Evolutionary conservation across 2,113 vertebrate genomes (phyloP), one percentile per base, ranked within the genome.

Genomic region (Todiramphus chloris): DNA sequence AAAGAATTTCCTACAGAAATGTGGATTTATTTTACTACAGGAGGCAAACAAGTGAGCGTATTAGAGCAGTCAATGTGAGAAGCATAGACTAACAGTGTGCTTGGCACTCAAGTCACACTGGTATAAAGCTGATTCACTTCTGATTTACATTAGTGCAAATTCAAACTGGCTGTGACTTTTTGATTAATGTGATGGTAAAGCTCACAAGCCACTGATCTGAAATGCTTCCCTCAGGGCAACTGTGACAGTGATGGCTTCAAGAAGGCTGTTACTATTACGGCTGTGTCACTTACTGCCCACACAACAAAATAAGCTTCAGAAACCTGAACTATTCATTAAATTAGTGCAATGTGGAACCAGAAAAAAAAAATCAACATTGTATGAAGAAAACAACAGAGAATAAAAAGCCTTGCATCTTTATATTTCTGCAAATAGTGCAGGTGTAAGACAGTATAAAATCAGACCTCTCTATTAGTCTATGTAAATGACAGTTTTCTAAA

Each of bases 221-320:
- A 89, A 79, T 69, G 68, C 83, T 85, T 74, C 68, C 90, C 86
- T 84, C 14, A 11, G 80, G 92, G 92, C 80, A 56, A 46, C 48
- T 79, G 46, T 78, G 92, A 81, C 68, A 84, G 67, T 37, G 90
- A 93, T 82, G 80, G 89, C 55, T 90, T 94, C 73, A 89, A 92
- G 91, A 89, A 90, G 50, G 80, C 51, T 75, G 64, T 93, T 81
- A 90, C 70, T 79, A 70, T 84, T 89, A 92, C 7, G 48, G 39
- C 33, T 83, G 28, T 81, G 83, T 89, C 93, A 68, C n/a, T 89
- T 82, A 68, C 50, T 83, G 76, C 60, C 92, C 88, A 13, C 9
- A 74, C 79, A 90, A 78, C 39, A 77, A 94, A 92, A 83, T 43
- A 70, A 75, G 31, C 39, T 68, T 93, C 46, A 84, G 86, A 87